A percentile compares a stretch with the other conserved stretches of the same genome.
Evolutionary conservation across 2,113 vertebrate species (phyloP).

Genomic region (Cryptotis parvus): DNA sequence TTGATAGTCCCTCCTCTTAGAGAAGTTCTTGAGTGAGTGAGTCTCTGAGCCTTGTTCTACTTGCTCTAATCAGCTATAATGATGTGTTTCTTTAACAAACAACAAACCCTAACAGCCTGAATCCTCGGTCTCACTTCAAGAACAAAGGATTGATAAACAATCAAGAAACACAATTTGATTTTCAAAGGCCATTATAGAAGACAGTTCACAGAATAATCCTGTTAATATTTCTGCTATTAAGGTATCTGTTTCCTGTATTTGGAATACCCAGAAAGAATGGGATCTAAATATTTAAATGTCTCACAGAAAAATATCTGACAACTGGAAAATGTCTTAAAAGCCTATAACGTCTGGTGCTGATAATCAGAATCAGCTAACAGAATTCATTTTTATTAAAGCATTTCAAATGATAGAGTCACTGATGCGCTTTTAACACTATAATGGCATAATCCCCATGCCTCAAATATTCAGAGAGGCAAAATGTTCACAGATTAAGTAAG

Average conservation of each 20-base stretch:
- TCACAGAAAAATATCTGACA: constrained; percentile 71
- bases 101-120: constrained; percentile 38
- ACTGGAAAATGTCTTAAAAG: constrained; percentile 77
- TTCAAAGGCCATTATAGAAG: constrained; percentile 61
- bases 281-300: constrained; percentile 79
- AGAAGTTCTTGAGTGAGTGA: not conserved
- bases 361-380: constrained; percentile 74
- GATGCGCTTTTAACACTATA: constrained; percentile 73
- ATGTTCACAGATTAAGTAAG: constrained; percentile 68
- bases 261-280: constrained; percentile 67
- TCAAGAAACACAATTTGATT: constrained; percentile 55
- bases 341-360: constrained; percentile 53
- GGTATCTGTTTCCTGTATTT: constrained; percentile 68
- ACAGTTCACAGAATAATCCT: constrained; percentile 34
- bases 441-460: constrained; percentile 73
- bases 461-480: constrained; percentile 55
- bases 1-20: not conserved
- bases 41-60: not conserved
- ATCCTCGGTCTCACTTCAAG: constrained; percentile 35
- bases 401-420: constrained; percentile 70
- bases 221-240: constrained; percentile 72
- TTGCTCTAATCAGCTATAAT: constrained; percentile 34
- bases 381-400: constrained; percentile 77
- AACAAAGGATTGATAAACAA: constrained; percentile 48
- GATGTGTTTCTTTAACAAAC: constrained; percentile 58